Percentiles rank a stretch among this genome's conserved stretches.
Evolutionary conservation across 1,140 invertebrate genomes (phyloP).

Genomic region (Zaprionus inermis): DNA sequence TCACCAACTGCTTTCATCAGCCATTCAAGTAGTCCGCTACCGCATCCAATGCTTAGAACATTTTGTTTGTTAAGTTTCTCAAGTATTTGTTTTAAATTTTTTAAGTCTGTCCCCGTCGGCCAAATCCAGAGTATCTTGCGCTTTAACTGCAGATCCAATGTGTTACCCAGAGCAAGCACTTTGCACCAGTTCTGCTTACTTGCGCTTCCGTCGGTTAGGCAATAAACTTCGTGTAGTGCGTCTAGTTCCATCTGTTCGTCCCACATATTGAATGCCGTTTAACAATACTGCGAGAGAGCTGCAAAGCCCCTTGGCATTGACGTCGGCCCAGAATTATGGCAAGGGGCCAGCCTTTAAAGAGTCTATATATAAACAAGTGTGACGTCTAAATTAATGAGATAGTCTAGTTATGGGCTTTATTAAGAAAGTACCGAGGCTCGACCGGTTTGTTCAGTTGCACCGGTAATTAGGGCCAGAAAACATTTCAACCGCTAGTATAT

Average conservation of each 20-base stretch:
- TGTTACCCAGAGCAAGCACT: constrained; percentile 53
- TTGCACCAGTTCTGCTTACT: constrained; percentile 56
- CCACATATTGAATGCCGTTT: constrained; percentile 64
- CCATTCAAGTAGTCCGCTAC: constrained; percentile 77
- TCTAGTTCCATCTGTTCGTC: constrained; percentile 53
- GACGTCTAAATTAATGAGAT: constrained; percentile 7
- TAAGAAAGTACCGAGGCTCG: neutral
- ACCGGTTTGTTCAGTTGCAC: neutral
- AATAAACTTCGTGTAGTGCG: constrained; percentile 58
- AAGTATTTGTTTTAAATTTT: constrained; percentile 59
- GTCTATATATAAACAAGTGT: constrained; percentile 38
- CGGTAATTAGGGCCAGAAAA: neutral
- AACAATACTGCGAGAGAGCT: constrained; percentile 24
- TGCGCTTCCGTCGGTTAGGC: constrained; percentile 42
- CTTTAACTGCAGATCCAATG: constrained; percentile 55
- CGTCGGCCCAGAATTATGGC: constrained; percentile 57
- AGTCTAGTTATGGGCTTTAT: constrained; percentile 9
- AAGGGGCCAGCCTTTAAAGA: constrained; percentile 48
- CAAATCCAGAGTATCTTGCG: constrained; percentile 86
- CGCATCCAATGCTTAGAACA: constrained; percentile 74
- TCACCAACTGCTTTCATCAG: constrained; percentile 46
- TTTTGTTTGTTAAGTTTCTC: constrained; percentile 27
- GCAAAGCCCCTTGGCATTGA: constrained; percentile 49
- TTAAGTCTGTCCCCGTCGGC: constrained; percentile 85
- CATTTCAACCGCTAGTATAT: neutral